Base-by-base conservation (phyloP, 2,113 vertebrate species). In the Gopherus flavomarginatus region DNA sequence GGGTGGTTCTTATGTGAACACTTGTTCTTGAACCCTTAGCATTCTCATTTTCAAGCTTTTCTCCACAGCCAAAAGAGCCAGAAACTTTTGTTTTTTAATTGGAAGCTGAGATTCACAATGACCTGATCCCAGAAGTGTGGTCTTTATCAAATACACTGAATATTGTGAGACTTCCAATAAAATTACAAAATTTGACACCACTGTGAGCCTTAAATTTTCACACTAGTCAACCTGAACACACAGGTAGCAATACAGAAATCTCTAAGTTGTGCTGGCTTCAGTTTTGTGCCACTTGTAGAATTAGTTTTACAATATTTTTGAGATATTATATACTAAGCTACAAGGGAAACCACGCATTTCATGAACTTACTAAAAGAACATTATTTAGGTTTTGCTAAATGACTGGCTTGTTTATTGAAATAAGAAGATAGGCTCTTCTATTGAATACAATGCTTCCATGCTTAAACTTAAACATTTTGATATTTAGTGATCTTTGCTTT, bases 191-290 rank as follows among this genome's bases (percentile, higher is more conserved):
- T 12, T 24, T 19, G 19, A 52, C 49, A 9, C 4, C 2, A 22
- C 3, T 1, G 9, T 82, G 82, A 90, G n/a, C 65, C 19, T 49
- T 2, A 53, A 56, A 27, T 4, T 81, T 52, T 47, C 69, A 49
- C 44, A 42, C 11, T 59, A 79, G 19, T 4, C 31, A 21, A 16
- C 31, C 19, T 8, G 4, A 38, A 8, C 16, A 14, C 31, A 0
- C 0, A 11, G 22, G 1, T 1, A 27, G 53, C 29, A 6, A 7
- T 7, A 3, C 42, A 44, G n/a, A 72, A 72, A 72, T 72, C 35
- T 69, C 13, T 35, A 38, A 72, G 7, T 38, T 72, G 65, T 11
- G 19, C 65, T 72, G 65, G 65, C 65, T 38, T 19, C 35, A 38
- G 35, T 72, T 38, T 72, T 72, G 31, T 72, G 17, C 65, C 9